Conservation (phyloP, 2,888 invertebrate species). For the Luperina testacea region DNA sequence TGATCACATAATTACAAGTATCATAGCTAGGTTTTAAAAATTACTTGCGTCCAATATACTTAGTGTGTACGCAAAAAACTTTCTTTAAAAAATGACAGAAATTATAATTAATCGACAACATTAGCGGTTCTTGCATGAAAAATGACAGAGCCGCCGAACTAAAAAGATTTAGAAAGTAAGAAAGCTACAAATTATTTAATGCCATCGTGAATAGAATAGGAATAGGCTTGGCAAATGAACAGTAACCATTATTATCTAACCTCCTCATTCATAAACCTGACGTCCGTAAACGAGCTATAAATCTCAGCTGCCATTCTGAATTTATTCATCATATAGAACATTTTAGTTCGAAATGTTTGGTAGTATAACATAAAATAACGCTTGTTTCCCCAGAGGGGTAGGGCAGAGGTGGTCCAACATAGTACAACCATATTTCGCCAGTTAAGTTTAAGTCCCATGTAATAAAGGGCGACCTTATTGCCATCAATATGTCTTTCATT, state of each 20-base stretch:
- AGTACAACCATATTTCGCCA: not conserved
- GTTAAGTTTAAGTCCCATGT: too few relatives aligned
- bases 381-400: not conserved
- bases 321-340: not conserved
- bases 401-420: not conserved
- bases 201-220: conserved; percentile 32
- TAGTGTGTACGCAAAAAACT: conserved; percentile 8
- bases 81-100: conserved; percentile 33
- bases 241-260: conserved; percentile 43
- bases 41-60: not conserved
- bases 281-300: conserved; percentile 16
- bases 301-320: not conserved
- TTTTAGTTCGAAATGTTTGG: not conserved
- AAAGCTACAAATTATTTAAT: conserved; percentile 39
- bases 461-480: too few relatives aligned
- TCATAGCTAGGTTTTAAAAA: not conserved
- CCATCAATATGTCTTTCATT: too few relatives aligned
- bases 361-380: not conserved
- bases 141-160: conserved; percentile 33
- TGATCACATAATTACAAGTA: conserved; percentile 6
- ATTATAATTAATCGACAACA: conserved; percentile 44
- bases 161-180: conserved; percentile 58
- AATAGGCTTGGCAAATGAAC: conserved; percentile 31
- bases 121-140: conserved; percentile 48
- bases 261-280: conserved; percentile 21